Base-by-base conservation (phyloP, 2,888 invertebrate species). In the Agrypnus murinus region DNA sequence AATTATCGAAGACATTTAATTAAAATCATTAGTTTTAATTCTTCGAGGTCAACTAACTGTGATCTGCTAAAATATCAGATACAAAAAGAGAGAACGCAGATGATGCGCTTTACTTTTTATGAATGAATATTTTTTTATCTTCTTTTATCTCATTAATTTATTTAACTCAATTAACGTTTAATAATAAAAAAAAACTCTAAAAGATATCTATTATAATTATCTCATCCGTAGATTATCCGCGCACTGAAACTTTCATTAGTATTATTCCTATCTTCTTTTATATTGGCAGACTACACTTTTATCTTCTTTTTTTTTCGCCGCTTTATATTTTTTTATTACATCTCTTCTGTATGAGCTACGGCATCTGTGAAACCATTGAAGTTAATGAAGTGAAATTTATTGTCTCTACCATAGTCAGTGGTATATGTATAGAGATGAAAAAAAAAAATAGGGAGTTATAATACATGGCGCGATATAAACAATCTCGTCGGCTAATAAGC, bases 321-420 rank as follows among this genome's bases (percentile, higher is more conserved):
- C n/a, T n/a, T n/a, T n/a, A n/a, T n/a, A n/a, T n/a, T n/a, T n/a
- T 50, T 48, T 46, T 46, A 46, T 19, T 31, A 50, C 31, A 31
- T 50, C 31, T 31, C 10, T 50, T 25, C n/a, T n/a, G n/a, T n/a
- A 50, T 31, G 7, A 12, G 50, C 19, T 7, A 50, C 6, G 50
- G 50, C 50, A 50, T 50, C 50, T 25, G 50, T 12, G 32, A 31
- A 31, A 31, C 50, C 50, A 25, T n/a, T 32, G 45, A 38, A 57
- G 50, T 17, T 65, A 69, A 69, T 65, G 65, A 69, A 65, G 70
- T 65, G 70, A 70, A 65, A 70, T 70, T 70, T 60, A 60, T 65
- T 57, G 36, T 60, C 43, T 64, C 43, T 45, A n/a, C 43, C 15
- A 32, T n/a, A n/a, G n/a, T n/a, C n/a, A n/a, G n/a, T n/a, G n/a